Conservation (phyloP, 1,140 invertebrate genomes). For the Helicoverpa zea region DNA sequence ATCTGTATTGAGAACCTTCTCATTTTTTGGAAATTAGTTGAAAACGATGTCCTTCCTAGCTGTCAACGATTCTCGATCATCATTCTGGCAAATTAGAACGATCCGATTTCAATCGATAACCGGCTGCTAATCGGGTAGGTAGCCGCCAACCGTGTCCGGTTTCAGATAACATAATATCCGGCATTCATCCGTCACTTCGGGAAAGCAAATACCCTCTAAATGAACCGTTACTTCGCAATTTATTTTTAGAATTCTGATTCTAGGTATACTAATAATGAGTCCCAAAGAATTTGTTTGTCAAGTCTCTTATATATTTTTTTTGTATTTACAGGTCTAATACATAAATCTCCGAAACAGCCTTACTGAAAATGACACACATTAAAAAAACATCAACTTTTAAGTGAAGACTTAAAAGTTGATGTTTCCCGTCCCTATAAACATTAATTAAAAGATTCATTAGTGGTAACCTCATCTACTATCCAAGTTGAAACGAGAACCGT, state of each 20-base stretch:
- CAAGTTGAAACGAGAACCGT: slow-evolving; percentile 16
- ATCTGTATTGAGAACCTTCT: too few relatives aligned
- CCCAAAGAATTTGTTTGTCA: not conserved
- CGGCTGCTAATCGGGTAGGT: slow-evolving; percentile 26
- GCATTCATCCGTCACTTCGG: slow-evolving; percentile 19
- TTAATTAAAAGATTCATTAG: slow-evolving; percentile 43
- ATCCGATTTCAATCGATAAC: slow-evolving; percentile 8
- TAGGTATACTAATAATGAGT: too few relatives aligned
- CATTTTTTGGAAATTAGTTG: too few relatives aligned
- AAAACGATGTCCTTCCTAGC: too few relatives aligned
- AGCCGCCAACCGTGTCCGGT: slow-evolving; percentile 32
- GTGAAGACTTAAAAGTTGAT: too few relatives aligned
- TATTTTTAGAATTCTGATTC: not conserved
- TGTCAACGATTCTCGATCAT: not conserved
- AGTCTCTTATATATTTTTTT: too few relatives aligned
- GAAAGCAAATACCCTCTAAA: not conserved
- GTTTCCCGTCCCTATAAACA: not conserved
- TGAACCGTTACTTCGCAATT: not conserved
- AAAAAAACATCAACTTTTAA: not conserved
- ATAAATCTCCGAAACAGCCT: not conserved
- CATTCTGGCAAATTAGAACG: not conserved
- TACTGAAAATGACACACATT: not conserved
- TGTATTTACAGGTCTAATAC: too few relatives aligned
- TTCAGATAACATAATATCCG: slow-evolving; percentile 48
- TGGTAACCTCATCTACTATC: not conserved